These are phyloP conservation scores for Tetropium fuscum DNA, from an alignment of 2,888 invertebrate genomes.

Conservation along the genomic window DNA sequence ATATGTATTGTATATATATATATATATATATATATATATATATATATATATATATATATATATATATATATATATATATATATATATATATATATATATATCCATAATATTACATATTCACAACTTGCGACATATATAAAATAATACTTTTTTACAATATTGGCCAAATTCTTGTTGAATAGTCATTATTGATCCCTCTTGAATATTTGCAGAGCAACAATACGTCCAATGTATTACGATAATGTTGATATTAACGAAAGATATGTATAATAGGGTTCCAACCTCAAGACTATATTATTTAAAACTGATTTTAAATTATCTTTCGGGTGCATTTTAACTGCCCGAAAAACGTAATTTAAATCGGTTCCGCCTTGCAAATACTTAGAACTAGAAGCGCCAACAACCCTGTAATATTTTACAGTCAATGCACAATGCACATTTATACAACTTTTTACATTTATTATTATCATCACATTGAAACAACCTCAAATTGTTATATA, in stretches of 20 bases:
- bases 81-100: conserved; percentile 39
- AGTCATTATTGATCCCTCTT: conserved; percentile 50
- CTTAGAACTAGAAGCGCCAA: conserved; percentile 7
- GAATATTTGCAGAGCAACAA: conserved; percentile 40
- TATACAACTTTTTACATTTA: conserved; percentile 1
- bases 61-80: too few relatives aligned
- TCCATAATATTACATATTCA: conserved; percentile 38
- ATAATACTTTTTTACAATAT: conserved; percentile 50
- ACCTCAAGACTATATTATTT: too few relatives aligned
- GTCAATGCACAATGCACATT: neutral
- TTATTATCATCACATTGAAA: conserved; percentile 9
- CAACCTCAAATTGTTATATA: conserved; percentile 9
- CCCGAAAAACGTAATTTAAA: too few relatives aligned
- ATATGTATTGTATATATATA: too few relatives aligned
- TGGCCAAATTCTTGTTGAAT: conserved; percentile 39
- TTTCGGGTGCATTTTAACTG: too few relatives aligned
- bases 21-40: too few relatives aligned
- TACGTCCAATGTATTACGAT: too few relatives aligned
- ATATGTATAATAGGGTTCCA: too few relatives aligned
- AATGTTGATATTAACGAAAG: conserved; percentile 4
- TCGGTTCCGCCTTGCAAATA: too few relatives aligned
- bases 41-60: too few relatives aligned
- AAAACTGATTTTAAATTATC: too few relatives aligned
- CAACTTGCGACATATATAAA: conserved; percentile 53
- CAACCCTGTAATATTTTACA: conserved; percentile 16